Evolutionary conservation across 1,140 invertebrate species (phyloP), one percentile per base, ranked within the genome.

Genomic region (Chelonus insularis): DNA sequence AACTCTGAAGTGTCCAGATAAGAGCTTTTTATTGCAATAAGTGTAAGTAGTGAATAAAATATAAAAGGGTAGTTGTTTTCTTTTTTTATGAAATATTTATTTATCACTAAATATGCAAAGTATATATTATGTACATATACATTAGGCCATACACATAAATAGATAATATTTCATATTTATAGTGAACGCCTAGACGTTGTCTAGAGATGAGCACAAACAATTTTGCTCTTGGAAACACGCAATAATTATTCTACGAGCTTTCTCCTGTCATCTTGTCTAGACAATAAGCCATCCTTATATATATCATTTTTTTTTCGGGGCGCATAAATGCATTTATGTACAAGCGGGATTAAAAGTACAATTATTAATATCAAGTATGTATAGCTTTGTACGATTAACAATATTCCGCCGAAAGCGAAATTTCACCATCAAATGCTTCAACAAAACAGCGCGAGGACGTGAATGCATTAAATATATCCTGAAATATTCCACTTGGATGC

Each of bases 141-240:
- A 77, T 77, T 76, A 77, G 75, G 75, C 73, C 72, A 73, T 73
- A 74, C 68, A 76, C 68, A 76, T 70, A 69, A 72, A 63, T 70
- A 72, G 68, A 48, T 64, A 48, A 68, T 62, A 63, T 66, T 18
- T 32, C 12, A 48, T 58, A 48, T 47, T 58, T 25, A 12, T 60
- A 23, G 55, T 39, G 36, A 52, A 61, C 51, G 20, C 36, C 37
- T 39, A 11, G 14, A 39, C n/a, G 37, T 11, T 39, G 37, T 39
- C 37, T 39, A 39, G n/a, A 39, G 8, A 39, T 12, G 37, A 39
- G 12, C 37, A 39, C n/a, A 14, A 12, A 39, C 14, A 12, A 39
- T 39, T 39, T 39, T 12, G 37, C 37, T 39, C 37, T 14, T 12
- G 37, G 37, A 11, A 25, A n/a, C 20, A 59, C 23, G 16, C 47